Percentiles rank a stretch among this genome's conserved stretches.
These are phyloP conservation scores for Drosophila setifemur DNA, from an alignment of 1,140 invertebrate species.

Conservation along the genomic window DNA sequence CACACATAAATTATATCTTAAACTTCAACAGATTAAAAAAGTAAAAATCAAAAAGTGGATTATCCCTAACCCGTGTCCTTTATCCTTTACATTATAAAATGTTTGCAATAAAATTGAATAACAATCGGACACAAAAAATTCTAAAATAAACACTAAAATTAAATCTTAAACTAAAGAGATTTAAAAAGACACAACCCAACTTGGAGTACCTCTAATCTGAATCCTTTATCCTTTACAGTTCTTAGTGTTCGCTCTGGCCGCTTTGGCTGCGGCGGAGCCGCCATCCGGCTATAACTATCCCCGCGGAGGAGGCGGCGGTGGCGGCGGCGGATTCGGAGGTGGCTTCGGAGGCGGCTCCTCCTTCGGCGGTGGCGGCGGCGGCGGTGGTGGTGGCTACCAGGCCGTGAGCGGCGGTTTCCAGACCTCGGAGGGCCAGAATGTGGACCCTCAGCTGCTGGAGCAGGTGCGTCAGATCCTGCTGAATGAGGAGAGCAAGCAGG, in stretches of 20 bases:
- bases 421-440: constrained; percentile 89
- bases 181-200: no score
- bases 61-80: constrained; percentile 11
- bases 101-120: no score
- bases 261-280: constrained; percentile 86
- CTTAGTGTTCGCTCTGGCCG: constrained; percentile 86
- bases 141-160: no score
- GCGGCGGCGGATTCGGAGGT: constrained; percentile 82
- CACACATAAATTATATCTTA: no score
- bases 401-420: constrained; percentile 88
- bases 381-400: constrained; percentile 85
- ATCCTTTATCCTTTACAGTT: constrained; percentile 84
- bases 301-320: constrained; percentile 84
- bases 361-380: constrained; percentile 81
- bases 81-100: no score
- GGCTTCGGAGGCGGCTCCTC: constrained; percentile 81
- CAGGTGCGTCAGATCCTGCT: constrained; percentile 91
- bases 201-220: no score
- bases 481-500: constrained; percentile 88
- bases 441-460: constrained; percentile 89
- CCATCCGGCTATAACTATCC: constrained; percentile 86
- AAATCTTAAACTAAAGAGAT: no score
- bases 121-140: no score
- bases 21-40: no score
- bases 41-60: constrained; percentile 7